Evolutionary conservation across 2,888 invertebrate species (phyloP), one percentile per base, ranked within the genome.

Genomic region (Eupithecia dodoneata): DNA sequence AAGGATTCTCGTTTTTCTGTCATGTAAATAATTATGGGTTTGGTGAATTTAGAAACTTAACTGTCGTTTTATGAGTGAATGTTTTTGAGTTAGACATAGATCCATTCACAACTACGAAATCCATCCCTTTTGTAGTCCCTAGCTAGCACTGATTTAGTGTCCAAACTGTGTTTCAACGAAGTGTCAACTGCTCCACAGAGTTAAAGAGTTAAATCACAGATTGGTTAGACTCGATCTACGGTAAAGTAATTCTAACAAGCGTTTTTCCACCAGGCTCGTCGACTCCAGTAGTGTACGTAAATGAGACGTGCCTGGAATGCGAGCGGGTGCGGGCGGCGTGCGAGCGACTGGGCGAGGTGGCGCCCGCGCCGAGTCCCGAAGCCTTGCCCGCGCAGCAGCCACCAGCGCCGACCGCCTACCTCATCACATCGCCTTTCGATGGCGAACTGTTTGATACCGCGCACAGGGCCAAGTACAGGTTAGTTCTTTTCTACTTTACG

Each of bases 341-440:
- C 90, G 94, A 93, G 89, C 93, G 94, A 85, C 90, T 95, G 83
- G 93, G 95, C 83, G 85, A 91, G 84, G 90, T 94, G 89, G 89
- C 90, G 87, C 87, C 91, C 85, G 92, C 94, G 87, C 91, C 93
- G 80, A 86, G 88, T 83, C 87, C 91, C 83, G 93, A 94, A 80
- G 86, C 89, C 83, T 87, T 94, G 87, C 92, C 94, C 85, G 88
- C 91, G 81, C 92, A 87, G 83, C 91, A 88, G 84, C 89, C 91
- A 76, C 90, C 93, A 59, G 88, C 90, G 80, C 89, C 92, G 52
- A 91, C 93, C 71, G 87, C 91, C 84, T 94, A 94, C 88, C 90
- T 97, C 93, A 96, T 98, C 86, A 92, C 98, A 81, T 96, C 97
- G 73, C 96, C 96, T 82, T 98, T 98, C 90, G 97, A 97, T 81